Base-by-base conservation (phyloP, 1,140 invertebrate genomes). In the Phortica variegata region DNA sequence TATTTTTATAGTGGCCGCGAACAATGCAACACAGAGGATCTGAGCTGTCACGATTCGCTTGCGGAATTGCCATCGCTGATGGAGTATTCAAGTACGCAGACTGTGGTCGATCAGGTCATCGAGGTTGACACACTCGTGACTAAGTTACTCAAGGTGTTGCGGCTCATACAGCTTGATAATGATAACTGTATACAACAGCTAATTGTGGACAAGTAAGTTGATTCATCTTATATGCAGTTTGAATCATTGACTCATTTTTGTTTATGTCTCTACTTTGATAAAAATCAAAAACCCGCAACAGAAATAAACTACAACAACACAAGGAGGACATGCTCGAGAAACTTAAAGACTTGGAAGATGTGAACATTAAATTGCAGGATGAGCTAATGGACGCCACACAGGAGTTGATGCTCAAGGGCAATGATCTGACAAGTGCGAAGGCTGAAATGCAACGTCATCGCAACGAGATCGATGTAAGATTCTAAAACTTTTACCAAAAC, bases 81-180 rank as follows among this genome's bases (percentile, higher is more conserved):
- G 68, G 77, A 73, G 53, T 75, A 63, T 68, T 75, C 61, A 54
- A 72, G 65, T 3, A 75, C 78, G 10, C 71, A 78, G 50, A 75
- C 80, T 5, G 77, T 87, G 7, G 83, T 87, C 16, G 85, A 87
- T 77, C 85, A 87, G 79, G 85, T 87, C 4, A 87, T 87, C 46
- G 83, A 87, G 12, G 85, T 87, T 19, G 86, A 90, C 75, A 86
- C 85, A 75, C 76, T 88, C 12, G 81, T 90, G 5, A 87, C 86
- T 1, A 86, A 85, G 59, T 74, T 90, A 57, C 78, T 90, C 45
- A 87, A 87, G 60, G 86, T 89, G 37, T 77, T 90, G 54, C 78
- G 84, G 34, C 83, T 88, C 16, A 86, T 87, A 52, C 85, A 87
- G 62, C 68, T 84, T 43, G 83, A 86, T 51, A 85, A 84, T 55